Percentiles rank a stretch among this genome's conserved stretches.
phyloP scores from a whole-genome alignment of 2,888 invertebrate species.

The Eupithecia subfuscata region DNA sequence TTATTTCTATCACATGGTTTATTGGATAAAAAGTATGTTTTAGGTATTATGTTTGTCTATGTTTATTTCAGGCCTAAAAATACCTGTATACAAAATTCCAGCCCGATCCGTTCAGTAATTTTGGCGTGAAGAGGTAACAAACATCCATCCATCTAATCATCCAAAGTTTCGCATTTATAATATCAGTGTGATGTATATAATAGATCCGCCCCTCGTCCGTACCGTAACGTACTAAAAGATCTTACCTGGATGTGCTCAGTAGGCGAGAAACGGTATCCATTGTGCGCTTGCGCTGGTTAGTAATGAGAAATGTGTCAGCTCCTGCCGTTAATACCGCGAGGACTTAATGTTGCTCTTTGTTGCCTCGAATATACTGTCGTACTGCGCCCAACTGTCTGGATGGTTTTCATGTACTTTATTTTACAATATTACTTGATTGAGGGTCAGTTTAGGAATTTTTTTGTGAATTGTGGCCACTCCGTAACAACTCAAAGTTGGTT shows the following conservation, averaged over 20 bases:
- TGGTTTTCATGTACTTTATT: neutral
- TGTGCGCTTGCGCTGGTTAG: slow-evolving; percentile 54
- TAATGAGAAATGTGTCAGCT: slow-evolving; percentile 66
- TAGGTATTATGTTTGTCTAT: no score
- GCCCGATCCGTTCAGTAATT: no score
- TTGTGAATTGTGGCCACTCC: neutral
- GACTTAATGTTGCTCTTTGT: slow-evolving; percentile 62
- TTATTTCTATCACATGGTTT: neutral
- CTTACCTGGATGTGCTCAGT: slow-evolving; percentile 38
- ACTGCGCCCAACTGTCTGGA: slow-evolving; percentile 2
- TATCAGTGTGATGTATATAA: no score
- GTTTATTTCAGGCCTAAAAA: no score
- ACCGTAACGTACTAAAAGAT: slow-evolving; percentile 11
- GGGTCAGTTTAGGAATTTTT: neutral
- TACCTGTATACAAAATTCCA: no score
- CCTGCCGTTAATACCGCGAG: slow-evolving; percentile 54
- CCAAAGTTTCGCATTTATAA: no score
- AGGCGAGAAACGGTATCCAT: slow-evolving; percentile 53
- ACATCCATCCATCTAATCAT: no score
- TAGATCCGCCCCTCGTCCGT: neutral
- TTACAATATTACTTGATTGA: neutral
- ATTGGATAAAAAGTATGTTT: neutral
- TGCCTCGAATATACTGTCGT: slow-evolving; percentile 5
- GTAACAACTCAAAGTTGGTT: neutral
- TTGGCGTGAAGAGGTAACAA: no score